phyloP scores from a whole-genome alignment of 2,888 invertebrate genomes.

The Stenoptilia bipunctidactyla region DNA sequence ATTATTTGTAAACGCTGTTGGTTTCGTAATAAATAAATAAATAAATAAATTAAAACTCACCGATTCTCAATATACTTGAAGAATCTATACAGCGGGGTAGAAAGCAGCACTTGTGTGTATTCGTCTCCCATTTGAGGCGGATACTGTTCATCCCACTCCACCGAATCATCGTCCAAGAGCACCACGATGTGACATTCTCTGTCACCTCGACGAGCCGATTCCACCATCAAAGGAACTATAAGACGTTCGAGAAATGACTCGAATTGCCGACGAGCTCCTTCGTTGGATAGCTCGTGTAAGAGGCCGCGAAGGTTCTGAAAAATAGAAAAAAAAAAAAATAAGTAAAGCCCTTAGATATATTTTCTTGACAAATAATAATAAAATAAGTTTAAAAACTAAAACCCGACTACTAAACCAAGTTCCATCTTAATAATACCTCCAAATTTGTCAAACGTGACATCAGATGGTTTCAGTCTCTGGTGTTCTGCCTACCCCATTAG shows the following conservation, averaged over 20 bases:
- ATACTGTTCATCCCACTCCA: constrained; percentile 99
- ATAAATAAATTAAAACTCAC: constrained; percentile 22
- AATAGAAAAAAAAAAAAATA: not conserved
- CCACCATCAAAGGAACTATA: constrained; percentile 96
- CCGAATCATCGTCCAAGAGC: constrained; percentile 93
- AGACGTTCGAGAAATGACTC: constrained; percentile 95
- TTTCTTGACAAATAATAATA: no score
- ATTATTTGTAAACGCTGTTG: no score
- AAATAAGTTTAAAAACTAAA: no score
- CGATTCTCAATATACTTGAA: constrained; percentile 99
- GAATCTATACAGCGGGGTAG: constrained; percentile 96
- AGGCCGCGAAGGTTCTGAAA: constrained; percentile 92
- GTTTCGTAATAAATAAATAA: no score
- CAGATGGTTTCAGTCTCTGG: no score
- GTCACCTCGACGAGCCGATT: constrained; percentile 89
- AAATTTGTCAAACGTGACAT: no score
- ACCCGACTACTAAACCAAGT: no score
- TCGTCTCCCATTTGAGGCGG: constrained; percentile 99
- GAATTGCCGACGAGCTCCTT: constrained; percentile 98
- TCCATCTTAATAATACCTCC: no score
- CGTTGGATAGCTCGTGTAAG: constrained; percentile 97
- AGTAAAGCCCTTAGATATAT: no score
- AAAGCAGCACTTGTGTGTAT: constrained; percentile 96
- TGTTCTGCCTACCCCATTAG: no score
- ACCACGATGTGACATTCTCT: constrained; percentile 97